phyloP scores from a whole-genome alignment of 2,113 vertebrate genomes.

The Noctilio leporinus region DNA sequence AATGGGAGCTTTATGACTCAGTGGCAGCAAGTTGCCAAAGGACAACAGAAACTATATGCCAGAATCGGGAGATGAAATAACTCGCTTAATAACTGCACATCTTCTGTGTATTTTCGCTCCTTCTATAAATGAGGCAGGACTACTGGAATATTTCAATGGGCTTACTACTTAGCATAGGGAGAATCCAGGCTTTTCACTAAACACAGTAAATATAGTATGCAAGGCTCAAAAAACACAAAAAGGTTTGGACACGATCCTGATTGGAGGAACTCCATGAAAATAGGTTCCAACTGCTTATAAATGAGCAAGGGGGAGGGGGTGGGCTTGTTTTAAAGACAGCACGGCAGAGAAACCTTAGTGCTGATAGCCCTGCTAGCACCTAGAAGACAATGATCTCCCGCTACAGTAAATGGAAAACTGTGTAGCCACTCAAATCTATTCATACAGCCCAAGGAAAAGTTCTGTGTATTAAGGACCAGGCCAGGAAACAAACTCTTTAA shows the following conservation, averaged over 20 bases:
- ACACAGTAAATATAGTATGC: slow-evolving; percentile 76
- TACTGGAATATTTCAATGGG: slow-evolving; percentile 54
- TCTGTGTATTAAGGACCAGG: slow-evolving; percentile 68
- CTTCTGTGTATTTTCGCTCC: slow-evolving; percentile 70
- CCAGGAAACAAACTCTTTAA: slow-evolving; percentile 74
- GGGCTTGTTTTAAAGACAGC: slow-evolving; percentile 55
- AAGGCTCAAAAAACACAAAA: slow-evolving; percentile 72
- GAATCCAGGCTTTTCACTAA: slow-evolving; percentile 77
- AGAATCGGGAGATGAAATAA: slow-evolving; percentile 47
- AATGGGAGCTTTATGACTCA: background rate
- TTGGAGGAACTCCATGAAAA: slow-evolving; percentile 83
- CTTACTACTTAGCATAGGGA: slow-evolving; percentile 73
- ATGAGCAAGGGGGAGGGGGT: slow-evolving; percentile 67
- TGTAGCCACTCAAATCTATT: slow-evolving; percentile 58
- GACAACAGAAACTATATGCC: slow-evolving; percentile 41
- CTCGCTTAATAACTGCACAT: slow-evolving; percentile 63
- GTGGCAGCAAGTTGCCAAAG: slow-evolving; percentile 18
- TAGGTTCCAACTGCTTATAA: slow-evolving; percentile 82
- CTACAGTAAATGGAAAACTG: slow-evolving; percentile 39
- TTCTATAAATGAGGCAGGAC: slow-evolving; percentile 63
- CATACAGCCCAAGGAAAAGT: slow-evolving; percentile 55
- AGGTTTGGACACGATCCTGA: slow-evolving; percentile 80
- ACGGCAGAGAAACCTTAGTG: slow-evolving; percentile 44
- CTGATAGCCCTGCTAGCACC: slow-evolving; percentile 45
- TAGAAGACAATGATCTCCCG: slow-evolving; percentile 66